Percentiles rank a stretch among this genome's conserved stretches.
Evolutionary conservation across 2,797 vertebrate genomes (phyloP).

Genomic region (Coregonus suidteri): DNA sequence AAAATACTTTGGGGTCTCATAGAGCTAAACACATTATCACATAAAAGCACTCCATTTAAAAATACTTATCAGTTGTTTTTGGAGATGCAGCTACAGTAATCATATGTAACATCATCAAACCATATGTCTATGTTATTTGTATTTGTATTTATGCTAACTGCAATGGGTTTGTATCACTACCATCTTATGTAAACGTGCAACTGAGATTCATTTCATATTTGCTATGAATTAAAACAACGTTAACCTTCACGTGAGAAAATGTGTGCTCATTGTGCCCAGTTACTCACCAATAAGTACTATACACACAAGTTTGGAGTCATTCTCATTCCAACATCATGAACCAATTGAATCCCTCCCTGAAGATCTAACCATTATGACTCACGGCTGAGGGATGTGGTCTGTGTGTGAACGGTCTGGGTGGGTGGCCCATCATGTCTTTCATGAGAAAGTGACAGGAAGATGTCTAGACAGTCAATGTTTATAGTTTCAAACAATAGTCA

Average conservation of each 20-base stretch:
- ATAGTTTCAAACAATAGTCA: not conserved
- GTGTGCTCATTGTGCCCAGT: not conserved
- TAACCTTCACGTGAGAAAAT: not conserved
- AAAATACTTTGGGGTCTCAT: not conserved
- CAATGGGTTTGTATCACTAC: conserved; percentile 14
- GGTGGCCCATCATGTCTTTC: not conserved
- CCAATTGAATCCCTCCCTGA: not conserved
- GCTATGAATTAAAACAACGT: not conserved
- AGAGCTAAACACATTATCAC: not conserved
- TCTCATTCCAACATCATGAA: not conserved
- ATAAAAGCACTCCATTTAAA: no score
- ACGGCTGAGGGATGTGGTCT: not conserved
- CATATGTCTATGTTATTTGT: not conserved
- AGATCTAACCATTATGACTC: not conserved
- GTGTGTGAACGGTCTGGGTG: not conserved
- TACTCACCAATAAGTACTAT: not conserved
- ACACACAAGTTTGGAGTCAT: not conserved
- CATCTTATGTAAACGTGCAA: not conserved
- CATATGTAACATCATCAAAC: not conserved
- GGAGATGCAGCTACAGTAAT: not conserved
- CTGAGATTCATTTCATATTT: conserved; percentile 2
- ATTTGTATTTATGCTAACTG: not conserved
- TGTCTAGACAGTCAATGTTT: not conserved
- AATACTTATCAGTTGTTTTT: not conserved
- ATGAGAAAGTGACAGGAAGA: not conserved